Evolutionary conservation across 2,113 vertebrate genomes (phyloP).

Genomic region (Perca flavescens): DNA sequence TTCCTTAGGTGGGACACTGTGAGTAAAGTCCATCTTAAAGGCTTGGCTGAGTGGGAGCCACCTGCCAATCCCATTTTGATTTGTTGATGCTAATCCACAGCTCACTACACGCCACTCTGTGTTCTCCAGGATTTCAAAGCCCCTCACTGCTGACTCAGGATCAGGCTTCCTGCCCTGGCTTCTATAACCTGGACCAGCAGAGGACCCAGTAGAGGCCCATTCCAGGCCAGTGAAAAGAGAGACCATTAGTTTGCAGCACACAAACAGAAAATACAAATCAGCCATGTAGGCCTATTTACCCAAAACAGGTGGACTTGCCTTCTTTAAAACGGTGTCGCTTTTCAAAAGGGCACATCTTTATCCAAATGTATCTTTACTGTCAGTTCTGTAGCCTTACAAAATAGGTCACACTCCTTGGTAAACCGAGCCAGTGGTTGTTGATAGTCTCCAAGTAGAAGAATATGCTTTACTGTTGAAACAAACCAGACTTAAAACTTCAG

Average conservation of each 20-base stretch:
- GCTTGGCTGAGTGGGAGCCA: slow-evolving; percentile 64
- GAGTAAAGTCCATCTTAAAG: slow-evolving; percentile 78
- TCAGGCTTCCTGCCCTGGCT: slow-evolving; percentile 15
- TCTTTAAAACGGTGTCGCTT: not conserved
- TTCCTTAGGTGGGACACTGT: slow-evolving; percentile 47
- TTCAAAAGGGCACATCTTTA: not conserved
- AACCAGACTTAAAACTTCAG: not conserved
- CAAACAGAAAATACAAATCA: slow-evolving; percentile 27
- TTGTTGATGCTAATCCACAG: slow-evolving; percentile 75
- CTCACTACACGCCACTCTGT: slow-evolving; percentile 39
- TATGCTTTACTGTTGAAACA: not conserved
- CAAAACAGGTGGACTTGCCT: not conserved
- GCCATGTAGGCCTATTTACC: not conserved
- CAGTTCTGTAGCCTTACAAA: not conserved
- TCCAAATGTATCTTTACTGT: not conserved
- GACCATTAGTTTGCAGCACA: not conserved
- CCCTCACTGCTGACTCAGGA: slow-evolving; percentile 49
- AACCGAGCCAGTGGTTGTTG: not conserved
- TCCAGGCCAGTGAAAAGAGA: not conserved
- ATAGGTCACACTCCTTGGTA: not conserved
- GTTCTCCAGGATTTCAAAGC: slow-evolving; percentile 33
- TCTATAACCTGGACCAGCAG: not conserved
- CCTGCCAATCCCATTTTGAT: slow-evolving; percentile 80
- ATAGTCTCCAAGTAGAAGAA: not conserved
- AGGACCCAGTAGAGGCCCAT: not conserved